Conservation (phyloP, 2,797 vertebrate genomes). For the Xenops minutus region DNA sequence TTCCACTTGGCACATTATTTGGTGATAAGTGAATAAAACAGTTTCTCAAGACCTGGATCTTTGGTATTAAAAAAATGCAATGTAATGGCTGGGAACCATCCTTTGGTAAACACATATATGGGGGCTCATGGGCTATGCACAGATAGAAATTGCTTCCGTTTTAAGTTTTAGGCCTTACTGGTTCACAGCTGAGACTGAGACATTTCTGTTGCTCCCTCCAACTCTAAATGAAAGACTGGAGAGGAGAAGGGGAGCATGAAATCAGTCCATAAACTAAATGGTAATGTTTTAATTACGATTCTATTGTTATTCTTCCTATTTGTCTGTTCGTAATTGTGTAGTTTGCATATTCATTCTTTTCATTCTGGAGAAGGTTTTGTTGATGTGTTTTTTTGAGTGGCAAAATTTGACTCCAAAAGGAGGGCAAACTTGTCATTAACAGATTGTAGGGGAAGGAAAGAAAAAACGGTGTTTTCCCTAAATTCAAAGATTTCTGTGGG, state of each 20-base stretch:
- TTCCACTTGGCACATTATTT: not conserved
- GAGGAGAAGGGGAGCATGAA: not conserved
- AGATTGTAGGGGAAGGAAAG: not conserved
- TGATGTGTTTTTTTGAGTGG: not conserved
- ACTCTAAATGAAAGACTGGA: not conserved
- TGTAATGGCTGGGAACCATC: not conserved
- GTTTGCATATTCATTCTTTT: constrained; percentile 37
- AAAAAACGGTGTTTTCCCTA: not conserved
- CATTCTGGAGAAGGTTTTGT: not conserved
- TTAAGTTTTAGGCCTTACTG: not conserved
- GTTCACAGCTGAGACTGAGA: not conserved
- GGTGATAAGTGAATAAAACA: not conserved
- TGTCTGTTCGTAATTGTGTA: not conserved
- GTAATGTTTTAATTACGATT: constrained; percentile 36
- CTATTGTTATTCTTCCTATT: constrained; percentile 28
- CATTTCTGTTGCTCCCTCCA: not conserved
- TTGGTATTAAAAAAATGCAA: not conserved
- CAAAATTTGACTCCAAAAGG: not conserved
- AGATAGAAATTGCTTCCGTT: not conserved
- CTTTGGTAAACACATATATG: not conserved
- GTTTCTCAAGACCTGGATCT: not conserved
- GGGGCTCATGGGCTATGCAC: not conserved
- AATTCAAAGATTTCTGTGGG: not conserved
- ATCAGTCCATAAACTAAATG: not conserved
- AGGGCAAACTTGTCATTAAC: not conserved